These are phyloP conservation scores for Aleiodes testaceus DNA, from an alignment of 2,888 invertebrate genomes.

Conservation along the genomic window DNA sequence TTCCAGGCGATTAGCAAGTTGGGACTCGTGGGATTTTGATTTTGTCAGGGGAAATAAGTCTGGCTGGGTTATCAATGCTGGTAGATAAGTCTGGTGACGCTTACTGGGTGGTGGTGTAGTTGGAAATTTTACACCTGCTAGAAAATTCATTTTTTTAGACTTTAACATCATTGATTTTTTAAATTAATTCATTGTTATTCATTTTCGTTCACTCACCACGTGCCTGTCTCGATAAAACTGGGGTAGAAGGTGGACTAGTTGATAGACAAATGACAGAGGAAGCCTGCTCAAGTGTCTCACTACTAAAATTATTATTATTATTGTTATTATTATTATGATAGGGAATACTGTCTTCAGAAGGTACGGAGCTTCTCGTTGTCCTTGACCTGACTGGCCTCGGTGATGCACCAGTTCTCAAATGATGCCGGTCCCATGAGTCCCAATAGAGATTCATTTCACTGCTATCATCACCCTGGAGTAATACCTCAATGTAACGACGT, in stretches of 20 bases:
- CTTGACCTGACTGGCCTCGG: conserved; percentile 74
- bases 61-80: conserved; percentile 62
- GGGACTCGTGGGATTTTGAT: conserved; percentile 94
- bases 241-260: conserved; percentile 73
- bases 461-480: conserved; percentile 76
- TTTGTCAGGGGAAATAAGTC: conserved; percentile 82
- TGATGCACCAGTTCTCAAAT: conserved; percentile 73
- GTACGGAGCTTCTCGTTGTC: conserved; percentile 76
- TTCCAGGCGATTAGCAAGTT: conserved; percentile 81
- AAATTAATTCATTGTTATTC: too few species aligned
- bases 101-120: conserved; percentile 88
- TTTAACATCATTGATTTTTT: not conserved
- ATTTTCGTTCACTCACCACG: conserved; percentile 52
- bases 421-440: conserved; percentile 93
- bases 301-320: conserved; percentile 52
- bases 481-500: conserved; percentile 84
- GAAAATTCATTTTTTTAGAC: conserved; percentile 18
- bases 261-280: conserved; percentile 75
- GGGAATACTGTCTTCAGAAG: conserved; percentile 76
- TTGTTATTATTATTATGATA: conserved; percentile 62
- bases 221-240: conserved; percentile 61
- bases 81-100: conserved; percentile 79
- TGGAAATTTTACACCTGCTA: conserved; percentile 80
- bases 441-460: conserved; percentile 84
- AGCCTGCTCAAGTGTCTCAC: conserved; percentile 69